Base-by-base conservation (phyloP, 2,888 invertebrate genomes). In the Lycia hirtaria region DNA sequence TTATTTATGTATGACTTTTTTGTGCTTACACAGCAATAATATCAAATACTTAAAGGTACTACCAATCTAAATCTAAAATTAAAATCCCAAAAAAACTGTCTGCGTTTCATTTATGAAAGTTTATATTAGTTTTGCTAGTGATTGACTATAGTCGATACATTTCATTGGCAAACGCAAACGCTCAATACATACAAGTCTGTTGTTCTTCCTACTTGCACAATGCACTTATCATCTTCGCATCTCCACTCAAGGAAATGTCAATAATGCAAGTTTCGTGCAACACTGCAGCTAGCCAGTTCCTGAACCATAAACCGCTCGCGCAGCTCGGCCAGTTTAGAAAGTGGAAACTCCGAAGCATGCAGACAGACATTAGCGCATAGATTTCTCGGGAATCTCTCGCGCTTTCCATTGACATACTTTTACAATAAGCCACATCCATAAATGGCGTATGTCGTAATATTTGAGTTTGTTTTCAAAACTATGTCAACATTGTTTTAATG, bases 381-480 rank as follows among this genome's bases (percentile, higher is more conserved):
- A 90, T 91, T 91, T 92, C 91, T 85, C 87, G 87, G 88, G 91
- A 92, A 81, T 89, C 87, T 89, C 89, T 86, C 85, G 89, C 88
- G 86, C 89, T 92, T 91, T 92, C 89, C 91, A 89, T 84, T 89
- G 88, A 85, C 91, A 91, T 80, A 89, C 88, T 86, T 89, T 83
- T 82, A 70, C 80, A 59, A 64, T 62, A 72, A 68, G 70, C 71
- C 69, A 72, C 68, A 69, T 66, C 51, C 49, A 64, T 41, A 43
- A 17, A 52, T 43, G 35, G 52, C 22, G 62, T 60, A 62, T 48
- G 53, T 56, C 60, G 55, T 57, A 40, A 59, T 65, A 60, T 56
- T 58, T 51, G 50, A 28, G 45, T 53, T 59, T 47, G 33, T 53
- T 50, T 49, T 45, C 30, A 49, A 56, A 47, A 55, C 51, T 52